Percentiles rank a stretch among this genome's conserved stretches.
Evolutionary conservation across 1,140 invertebrate genomes (phyloP).

Genomic region (Ridgeia piscesae): DNA sequence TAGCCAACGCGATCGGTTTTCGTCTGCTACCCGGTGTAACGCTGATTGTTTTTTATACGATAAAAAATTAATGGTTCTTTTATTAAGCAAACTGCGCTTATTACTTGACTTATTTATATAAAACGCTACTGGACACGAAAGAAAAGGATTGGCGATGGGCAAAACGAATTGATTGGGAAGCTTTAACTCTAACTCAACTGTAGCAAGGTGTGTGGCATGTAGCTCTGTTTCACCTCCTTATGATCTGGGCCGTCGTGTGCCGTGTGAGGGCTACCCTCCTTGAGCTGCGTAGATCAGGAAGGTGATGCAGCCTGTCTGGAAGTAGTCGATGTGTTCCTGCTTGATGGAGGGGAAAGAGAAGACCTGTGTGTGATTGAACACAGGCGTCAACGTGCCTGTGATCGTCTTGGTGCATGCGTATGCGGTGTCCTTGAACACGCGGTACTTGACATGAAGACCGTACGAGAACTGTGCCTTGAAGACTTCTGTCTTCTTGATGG

Average conservation of each 20-base stretch:
- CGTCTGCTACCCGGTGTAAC: too few species aligned
- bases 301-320: constrained; percentile 52
- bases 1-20: too few species aligned
- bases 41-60: too few species aligned
- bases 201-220: too few species aligned
- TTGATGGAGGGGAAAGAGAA: constrained; percentile 44
- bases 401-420: constrained; percentile 48
- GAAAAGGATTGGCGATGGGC: too few species aligned
- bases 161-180: too few species aligned
- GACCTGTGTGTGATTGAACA: constrained; percentile 49
- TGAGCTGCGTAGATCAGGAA: constrained; percentile 54
- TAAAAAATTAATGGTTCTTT: too few species aligned
- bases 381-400: constrained; percentile 45
- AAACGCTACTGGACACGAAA: too few species aligned
- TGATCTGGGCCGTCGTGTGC: constrained; percentile 12
- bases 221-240: too few species aligned
- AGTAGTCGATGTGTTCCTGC: constrained; percentile 52
- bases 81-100: too few species aligned
- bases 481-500: constrained; percentile 43
- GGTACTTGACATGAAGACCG: constrained; percentile 52
- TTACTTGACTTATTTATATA: too few species aligned
- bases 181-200: too few species aligned
- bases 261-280: constrained; percentile 37
- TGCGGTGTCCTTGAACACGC: constrained; percentile 41
- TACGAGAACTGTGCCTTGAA: constrained; percentile 50